These are phyloP conservation scores for Thermophis baileyi DNA, from an alignment of 2,113 vertebrate genomes.

Conservation along the genomic window DNA sequence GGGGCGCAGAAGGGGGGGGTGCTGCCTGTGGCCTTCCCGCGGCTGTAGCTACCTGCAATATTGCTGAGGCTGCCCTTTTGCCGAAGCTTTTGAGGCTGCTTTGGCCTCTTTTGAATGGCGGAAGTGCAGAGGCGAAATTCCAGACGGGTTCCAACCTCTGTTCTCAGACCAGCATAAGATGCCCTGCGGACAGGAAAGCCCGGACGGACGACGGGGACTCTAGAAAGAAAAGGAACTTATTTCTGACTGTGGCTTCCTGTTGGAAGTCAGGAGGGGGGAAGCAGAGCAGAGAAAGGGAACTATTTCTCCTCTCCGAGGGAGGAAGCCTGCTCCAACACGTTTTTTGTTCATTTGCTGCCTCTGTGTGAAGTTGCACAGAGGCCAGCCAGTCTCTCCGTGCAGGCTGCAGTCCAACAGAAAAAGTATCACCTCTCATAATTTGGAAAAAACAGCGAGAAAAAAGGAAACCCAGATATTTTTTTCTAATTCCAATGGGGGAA, in stretches of 20 bases:
- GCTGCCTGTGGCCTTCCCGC: background rate
- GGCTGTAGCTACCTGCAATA: background rate
- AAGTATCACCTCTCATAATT: background rate
- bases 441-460: background rate
- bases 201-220: too few species aligned
- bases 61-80: background rate
- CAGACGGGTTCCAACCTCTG: background rate
- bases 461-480: background rate
- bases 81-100: too few species aligned
- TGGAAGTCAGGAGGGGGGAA: background rate
- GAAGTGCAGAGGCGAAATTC: too few species aligned
- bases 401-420: background rate
- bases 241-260: background rate
- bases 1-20: background rate
- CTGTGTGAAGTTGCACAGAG: background rate
- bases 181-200: background rate
- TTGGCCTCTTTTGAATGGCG: background rate
- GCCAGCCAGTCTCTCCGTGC: background rate
- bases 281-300: background rate
- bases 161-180: background rate
- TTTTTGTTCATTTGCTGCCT: background rate
- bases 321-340: background rate
- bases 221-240: background rate
- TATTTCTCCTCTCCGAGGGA: background rate
- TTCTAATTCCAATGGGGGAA: background rate